These are phyloP conservation scores for Microcebus murinus DNA, from an alignment of 2,113 vertebrate genomes.

Conservation along the genomic window DNA sequence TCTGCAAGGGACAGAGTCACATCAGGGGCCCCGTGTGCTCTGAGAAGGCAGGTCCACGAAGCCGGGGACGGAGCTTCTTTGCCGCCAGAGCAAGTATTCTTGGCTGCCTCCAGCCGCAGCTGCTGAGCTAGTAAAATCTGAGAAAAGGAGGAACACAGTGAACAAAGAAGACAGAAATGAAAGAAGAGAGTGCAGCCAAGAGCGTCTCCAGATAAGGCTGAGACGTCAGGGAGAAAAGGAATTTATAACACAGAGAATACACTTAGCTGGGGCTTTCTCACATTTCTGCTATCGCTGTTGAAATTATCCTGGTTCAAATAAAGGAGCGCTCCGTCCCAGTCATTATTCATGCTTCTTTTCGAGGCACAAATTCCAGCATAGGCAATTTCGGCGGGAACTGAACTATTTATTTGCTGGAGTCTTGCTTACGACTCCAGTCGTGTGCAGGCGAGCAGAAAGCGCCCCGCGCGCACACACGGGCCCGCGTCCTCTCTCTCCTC, in stretches of 20 bases:
- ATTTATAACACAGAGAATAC: slow-evolving; percentile 68
- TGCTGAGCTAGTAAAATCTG: slow-evolving; percentile 72
- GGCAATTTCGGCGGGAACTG: slow-evolving; percentile 1
- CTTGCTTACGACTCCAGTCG: neutral
- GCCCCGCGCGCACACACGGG: neutral
- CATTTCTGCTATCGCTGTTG: neutral
- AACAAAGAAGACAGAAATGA: slow-evolving; percentile 70
- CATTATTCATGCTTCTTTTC: slow-evolving; percentile 55
- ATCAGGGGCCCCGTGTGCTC: slow-evolving; percentile 37
- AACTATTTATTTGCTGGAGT: slow-evolving; percentile 60
- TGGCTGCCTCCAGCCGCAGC: slow-evolving; percentile 65
- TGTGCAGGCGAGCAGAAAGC: neutral
- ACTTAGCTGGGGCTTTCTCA: slow-evolving; percentile 40
- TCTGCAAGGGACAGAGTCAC: neutral
- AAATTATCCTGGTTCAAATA: slow-evolving; percentile 58
- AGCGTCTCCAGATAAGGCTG: slow-evolving; percentile 56
- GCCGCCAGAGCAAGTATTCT: neutral
- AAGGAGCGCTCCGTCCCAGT: slow-evolving; percentile 56
- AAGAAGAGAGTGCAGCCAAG: slow-evolving; percentile 34
- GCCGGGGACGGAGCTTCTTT: neutral
- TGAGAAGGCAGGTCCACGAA: accelerated
- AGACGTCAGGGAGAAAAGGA: slow-evolving; percentile 48
- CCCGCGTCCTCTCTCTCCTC: neutral
- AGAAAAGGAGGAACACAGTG: slow-evolving; percentile 46
- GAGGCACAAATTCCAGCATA: slow-evolving; percentile 61